Conservation (phyloP, 2,888 invertebrate genomes). For the Erebia palarica region DNA sequence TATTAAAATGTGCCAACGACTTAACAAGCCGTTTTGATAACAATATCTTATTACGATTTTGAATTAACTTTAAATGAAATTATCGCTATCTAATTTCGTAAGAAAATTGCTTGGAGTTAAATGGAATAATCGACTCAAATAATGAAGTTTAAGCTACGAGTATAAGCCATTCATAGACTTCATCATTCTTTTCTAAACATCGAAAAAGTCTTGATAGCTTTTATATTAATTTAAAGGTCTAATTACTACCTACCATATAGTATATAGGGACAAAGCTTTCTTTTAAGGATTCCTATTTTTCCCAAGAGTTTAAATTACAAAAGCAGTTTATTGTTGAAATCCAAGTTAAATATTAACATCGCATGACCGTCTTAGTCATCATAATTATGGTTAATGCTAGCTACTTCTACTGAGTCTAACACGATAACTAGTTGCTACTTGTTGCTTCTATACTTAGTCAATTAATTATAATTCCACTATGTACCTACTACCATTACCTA, state of each 20-base stretch:
- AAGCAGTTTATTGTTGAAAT: slow-evolving; percentile 1
- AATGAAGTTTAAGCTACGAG: not conserved
- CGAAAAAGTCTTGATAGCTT: not conserved
- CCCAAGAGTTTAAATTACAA: not conserved
- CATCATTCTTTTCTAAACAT: not conserved
- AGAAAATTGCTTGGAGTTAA: not conserved
- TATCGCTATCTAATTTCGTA: not conserved
- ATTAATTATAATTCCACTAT: not conserved
- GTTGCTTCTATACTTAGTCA: no score
- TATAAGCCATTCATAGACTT: not conserved
- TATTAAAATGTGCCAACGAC: not conserved
- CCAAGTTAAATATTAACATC: slow-evolving; percentile 5
- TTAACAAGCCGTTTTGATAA: slow-evolving; percentile 3
- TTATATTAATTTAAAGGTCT: no score
- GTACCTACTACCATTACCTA: not conserved
- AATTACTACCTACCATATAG: no score
- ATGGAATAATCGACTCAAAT: not conserved
- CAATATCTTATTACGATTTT: not conserved
- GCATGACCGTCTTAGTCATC: slow-evolving; percentile 27
- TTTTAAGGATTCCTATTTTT: no score
- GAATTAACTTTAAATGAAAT: not conserved
- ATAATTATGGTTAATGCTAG: slow-evolving; percentile 23
- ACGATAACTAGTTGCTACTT: slow-evolving; percentile 21
- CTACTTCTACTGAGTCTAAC: slow-evolving; percentile 18
- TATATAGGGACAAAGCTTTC: no score